These are phyloP conservation scores for Idaea straminata DNA, from an alignment of 2,888 invertebrate genomes.

Conservation along the genomic window DNA sequence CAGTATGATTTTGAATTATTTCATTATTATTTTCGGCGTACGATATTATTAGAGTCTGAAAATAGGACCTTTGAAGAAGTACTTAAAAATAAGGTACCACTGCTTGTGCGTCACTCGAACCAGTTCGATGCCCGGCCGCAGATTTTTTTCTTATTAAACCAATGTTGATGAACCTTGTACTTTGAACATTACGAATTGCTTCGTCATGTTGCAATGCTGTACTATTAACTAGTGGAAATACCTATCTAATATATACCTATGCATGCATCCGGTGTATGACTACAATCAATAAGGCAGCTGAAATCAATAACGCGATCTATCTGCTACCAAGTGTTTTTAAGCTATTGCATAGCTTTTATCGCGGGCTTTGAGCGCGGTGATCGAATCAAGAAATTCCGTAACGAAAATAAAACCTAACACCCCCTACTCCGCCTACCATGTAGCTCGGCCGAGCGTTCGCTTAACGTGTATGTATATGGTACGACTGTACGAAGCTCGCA, in stretches of 20 bases:
- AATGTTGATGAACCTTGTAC: neutral
- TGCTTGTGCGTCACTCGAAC: neutral
- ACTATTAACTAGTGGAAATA: neutral
- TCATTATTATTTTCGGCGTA: no score
- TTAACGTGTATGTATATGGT: no score
- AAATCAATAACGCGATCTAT: no score
- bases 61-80: neutral
- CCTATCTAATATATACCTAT: neutral
- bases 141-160: neutral
- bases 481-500: no score
- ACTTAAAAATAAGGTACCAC: neutral
- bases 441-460: no score
- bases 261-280: neutral
- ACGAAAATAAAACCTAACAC: no score
- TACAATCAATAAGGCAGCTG: neutral
- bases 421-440: no score
- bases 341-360: no score
- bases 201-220: neutral
- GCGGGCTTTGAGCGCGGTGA: no score
- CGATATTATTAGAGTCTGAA: neutral
- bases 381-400: no score
- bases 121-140: neutral
- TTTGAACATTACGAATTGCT: neutral
- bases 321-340: no score
- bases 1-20: no score